phyloP scores from a whole-genome alignment of 2,888 invertebrate genomes.

The Ferrisia virgata region DNA sequence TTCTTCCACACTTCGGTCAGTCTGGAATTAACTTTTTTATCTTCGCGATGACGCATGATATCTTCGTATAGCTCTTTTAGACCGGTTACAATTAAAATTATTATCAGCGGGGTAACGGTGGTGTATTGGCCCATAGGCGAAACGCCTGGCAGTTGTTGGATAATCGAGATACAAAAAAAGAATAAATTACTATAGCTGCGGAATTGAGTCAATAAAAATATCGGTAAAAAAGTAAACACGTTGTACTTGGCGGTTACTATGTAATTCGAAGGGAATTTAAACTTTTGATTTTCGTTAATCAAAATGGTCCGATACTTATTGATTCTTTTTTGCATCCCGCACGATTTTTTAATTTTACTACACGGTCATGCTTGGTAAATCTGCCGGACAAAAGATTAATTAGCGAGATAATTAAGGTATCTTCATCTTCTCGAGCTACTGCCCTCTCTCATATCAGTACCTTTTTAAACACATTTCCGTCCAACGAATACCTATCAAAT shows the following conservation, averaged over 20 bases:
- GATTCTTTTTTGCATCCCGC: not conserved
- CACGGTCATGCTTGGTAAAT: not conserved
- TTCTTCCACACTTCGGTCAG: not conserved
- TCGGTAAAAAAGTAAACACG: slow-evolving; percentile 17
- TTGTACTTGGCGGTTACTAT: slow-evolving; percentile 29
- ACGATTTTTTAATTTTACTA: not conserved
- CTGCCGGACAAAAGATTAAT: not conserved
- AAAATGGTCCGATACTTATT: not conserved
- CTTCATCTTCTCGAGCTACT: too few species aligned
- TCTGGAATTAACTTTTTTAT: slow-evolving; percentile 1
- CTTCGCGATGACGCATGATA: slow-evolving; percentile 30
- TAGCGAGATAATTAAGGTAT: not conserved
- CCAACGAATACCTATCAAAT: too few species aligned
- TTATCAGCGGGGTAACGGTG: slow-evolving; percentile 36
- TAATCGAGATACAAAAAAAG: not conserved
- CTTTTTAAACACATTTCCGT: too few species aligned
- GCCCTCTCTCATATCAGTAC: too few species aligned
- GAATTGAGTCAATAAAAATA: slow-evolving; percentile 31
- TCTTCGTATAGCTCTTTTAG: slow-evolving; percentile 39
- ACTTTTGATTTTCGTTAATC: not conserved
- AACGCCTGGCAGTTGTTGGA: slow-evolving; percentile 46
- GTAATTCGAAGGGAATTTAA: not conserved
- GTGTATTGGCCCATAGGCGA: slow-evolving; percentile 46
- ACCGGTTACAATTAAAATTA: slow-evolving; percentile 32
- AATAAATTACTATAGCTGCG: slow-evolving; percentile 29